Base-by-base conservation (phyloP, 2,113 vertebrate species). In the Castor canadensis region DNA sequence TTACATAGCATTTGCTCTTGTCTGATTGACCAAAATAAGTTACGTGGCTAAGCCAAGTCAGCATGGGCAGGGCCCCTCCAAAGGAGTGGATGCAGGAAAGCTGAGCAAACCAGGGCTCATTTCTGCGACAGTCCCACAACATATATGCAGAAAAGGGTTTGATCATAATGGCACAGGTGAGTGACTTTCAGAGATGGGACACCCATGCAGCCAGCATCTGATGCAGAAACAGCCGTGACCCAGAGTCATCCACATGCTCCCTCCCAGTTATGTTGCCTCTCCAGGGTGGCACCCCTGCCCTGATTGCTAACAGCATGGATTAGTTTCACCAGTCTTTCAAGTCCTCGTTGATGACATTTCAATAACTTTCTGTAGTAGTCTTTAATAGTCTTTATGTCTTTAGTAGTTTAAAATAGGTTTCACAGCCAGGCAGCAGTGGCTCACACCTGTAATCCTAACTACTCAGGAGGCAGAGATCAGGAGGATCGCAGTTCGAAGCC, bases 241-340 rank as follows among this genome's bases (percentile, higher is more conserved):
- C 26, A 83, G 79, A 66, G 38, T 49, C 66, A 43, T 15, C 9
- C 30, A 9, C 20, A 8, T 0, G 4, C 0, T 30, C 5, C 10
- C 16, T 26, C 85, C 5, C 12, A 3, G 0, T 40, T 49, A 26
- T 4, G 1, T 0, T 12, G 4, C 17, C 0, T 30, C n/a, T 76
- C 24, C 72, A 2, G 2, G 45, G n/a, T n/a, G 38, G 62, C 5
- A 26, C 28, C 47, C 16, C 58, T n/a, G 2, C 58, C 35, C 30
- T 73, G 77, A 77, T 45, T 17, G 26, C 45, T 77, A 66, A 26
- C 20, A 76, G 75, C 26, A n/a, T 40, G 47, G 19, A 35, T 77
- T 52, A 47, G 20, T 93, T 67, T 75, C 49, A 43, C 35, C 49
- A 45, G 49, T 71, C 52, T 71, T 91, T 91, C 58, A 81, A 32